These are phyloP conservation scores for Schizopygopsis malacanthus DNA, from an alignment of 2,797 vertebrate species.

Conservation along the genomic window DNA sequence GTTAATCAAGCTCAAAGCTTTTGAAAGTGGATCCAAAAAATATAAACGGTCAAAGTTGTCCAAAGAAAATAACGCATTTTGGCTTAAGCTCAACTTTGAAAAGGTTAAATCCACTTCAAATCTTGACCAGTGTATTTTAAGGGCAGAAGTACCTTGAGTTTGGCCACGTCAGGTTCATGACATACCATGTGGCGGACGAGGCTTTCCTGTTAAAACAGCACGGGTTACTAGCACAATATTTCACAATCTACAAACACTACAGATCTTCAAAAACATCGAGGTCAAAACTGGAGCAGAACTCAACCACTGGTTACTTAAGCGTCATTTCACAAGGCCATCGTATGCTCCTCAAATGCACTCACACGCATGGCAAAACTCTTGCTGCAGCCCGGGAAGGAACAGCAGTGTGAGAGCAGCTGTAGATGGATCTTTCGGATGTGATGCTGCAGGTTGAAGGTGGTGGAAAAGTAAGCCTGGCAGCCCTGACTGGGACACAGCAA, in stretches of 20 bases:
- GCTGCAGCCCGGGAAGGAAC: conserved; percentile 76
- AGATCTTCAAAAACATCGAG: neutral
- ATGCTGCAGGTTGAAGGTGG: conserved; percentile 85
- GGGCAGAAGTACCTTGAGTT: conserved; percentile 67
- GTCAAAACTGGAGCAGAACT: neutral
- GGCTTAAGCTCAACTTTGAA: too few relatives aligned
- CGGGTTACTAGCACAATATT: neutral
- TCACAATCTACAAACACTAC: neutral
- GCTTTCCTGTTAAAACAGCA: conserved; percentile 74
- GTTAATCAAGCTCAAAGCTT: too few relatives aligned
- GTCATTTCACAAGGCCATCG: neutral
- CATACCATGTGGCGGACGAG: conserved; percentile 76
- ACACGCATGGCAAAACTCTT: conserved; percentile 82
- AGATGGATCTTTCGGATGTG: conserved; percentile 85
- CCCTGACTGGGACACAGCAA: conserved; percentile 76
- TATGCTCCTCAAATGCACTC: conserved; percentile 27
- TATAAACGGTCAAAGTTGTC: too few relatives aligned
- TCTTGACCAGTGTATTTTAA: neutral
- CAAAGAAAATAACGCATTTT: too few relatives aligned
- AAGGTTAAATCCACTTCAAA: too few relatives aligned
- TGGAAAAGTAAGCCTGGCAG: conserved; percentile 81
- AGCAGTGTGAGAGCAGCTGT: conserved; percentile 77
- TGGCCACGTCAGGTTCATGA: conserved; percentile 72
- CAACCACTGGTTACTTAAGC: neutral
- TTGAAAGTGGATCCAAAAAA: neutral